phyloP scores from a whole-genome alignment of 2,888 invertebrate species.

The Thyatira batis region DNA sequence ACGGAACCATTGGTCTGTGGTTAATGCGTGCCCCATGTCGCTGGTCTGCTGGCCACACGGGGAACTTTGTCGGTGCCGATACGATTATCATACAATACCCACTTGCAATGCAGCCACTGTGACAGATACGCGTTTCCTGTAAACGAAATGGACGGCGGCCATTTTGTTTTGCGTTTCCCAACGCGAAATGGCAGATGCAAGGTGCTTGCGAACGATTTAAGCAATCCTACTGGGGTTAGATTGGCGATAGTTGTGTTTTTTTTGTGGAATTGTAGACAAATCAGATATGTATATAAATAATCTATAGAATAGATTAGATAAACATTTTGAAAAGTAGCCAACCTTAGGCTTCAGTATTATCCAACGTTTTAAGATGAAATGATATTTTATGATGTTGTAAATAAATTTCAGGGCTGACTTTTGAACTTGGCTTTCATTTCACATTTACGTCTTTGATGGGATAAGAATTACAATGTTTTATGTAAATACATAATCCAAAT shows the following conservation, averaged over 20 bases:
- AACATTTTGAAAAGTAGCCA: too few relatives aligned
- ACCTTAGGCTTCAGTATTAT: too few relatives aligned
- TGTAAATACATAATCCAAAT: too few relatives aligned
- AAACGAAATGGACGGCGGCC: constrained; percentile 72
- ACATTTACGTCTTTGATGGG: too few relatives aligned
- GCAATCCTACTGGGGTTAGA: background rate
- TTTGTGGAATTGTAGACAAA: background rate
- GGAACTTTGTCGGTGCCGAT: constrained; percentile 71
- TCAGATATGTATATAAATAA: background rate
- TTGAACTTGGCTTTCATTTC: too few relatives aligned
- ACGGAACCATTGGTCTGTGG: background rate
- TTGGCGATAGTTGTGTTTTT: constrained; percentile 5
- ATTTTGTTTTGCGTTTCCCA: constrained; percentile 64
- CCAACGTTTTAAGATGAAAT: too few relatives aligned
- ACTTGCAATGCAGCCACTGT: constrained; percentile 74
- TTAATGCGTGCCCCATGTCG: constrained; percentile 14
- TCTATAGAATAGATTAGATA: too few relatives aligned
- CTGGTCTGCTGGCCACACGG: constrained; percentile 44
- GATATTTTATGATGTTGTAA: too few relatives aligned
- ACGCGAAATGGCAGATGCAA: constrained; percentile 65
- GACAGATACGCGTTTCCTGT: constrained; percentile 80
- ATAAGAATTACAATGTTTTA: too few relatives aligned
- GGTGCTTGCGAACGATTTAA: constrained; percentile 27
- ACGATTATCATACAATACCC: constrained; percentile 80
- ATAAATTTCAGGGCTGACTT: too few relatives aligned